Evolutionary conservation across 2,113 vertebrate genomes (phyloP).

Genomic region (Nesogale talazaci): DNA sequence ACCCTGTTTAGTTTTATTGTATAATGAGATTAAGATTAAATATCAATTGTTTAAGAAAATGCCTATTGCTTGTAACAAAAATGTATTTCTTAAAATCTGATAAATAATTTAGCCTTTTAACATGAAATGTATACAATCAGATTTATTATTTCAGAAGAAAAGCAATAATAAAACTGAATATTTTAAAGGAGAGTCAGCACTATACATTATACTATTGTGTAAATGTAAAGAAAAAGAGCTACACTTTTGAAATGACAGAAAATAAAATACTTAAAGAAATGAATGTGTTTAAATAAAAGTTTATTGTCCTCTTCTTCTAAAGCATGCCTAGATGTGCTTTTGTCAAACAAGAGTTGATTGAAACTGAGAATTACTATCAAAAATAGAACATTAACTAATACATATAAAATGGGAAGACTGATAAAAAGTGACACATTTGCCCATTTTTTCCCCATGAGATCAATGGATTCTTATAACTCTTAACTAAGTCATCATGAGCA

Average conservation of each 20-base stretch:
- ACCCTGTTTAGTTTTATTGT: not conserved
- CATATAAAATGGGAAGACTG: not conserved
- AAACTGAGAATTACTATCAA: not conserved
- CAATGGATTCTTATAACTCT: not conserved
- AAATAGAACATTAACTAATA: not conserved
- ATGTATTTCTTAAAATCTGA: not conserved
- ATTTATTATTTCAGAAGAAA: not conserved
- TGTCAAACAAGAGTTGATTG: not conserved
- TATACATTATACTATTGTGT: not conserved
- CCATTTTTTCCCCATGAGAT: not conserved
- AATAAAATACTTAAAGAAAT: not conserved
- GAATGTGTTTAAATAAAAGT: not conserved
- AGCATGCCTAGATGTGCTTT: not conserved
- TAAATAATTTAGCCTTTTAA: not conserved
- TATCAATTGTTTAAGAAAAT: not conserved
- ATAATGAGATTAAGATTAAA: not conserved
- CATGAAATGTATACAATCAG: not conserved
- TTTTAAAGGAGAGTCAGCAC: not conserved
- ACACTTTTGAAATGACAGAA: not conserved
- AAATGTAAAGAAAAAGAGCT: not conserved
- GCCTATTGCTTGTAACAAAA: not conserved
- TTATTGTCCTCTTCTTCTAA: not conserved
- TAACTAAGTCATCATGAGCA: not conserved
- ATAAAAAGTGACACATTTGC: conserved; percentile 20
- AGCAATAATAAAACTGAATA: not conserved